phyloP scores from a whole-genome alignment of 2,888 invertebrate genomes.

The Lepetodrilus schrolli region DNA sequence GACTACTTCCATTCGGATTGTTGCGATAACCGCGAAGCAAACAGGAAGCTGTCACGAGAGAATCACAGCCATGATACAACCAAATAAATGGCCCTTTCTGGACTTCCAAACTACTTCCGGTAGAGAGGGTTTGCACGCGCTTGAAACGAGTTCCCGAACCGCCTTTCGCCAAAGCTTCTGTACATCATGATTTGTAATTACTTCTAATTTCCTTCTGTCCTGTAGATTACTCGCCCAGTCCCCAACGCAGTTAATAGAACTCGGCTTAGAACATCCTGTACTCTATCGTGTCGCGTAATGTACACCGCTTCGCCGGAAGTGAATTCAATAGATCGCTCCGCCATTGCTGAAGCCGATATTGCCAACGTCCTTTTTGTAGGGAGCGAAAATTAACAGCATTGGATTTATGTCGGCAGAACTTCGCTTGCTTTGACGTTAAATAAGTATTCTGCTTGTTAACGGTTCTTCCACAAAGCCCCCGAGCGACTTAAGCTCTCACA shows the following conservation, averaged over 20 bases:
- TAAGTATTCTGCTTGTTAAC: conserved; percentile 11
- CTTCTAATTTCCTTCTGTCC: conserved; percentile 40
- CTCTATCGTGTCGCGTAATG: conserved; percentile 52
- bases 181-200: conserved; percentile 39
- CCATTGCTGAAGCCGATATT: conserved; percentile 33
- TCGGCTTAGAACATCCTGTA: conserved; percentile 53
- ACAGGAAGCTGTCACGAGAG: conserved; percentile 30
- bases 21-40: conserved; percentile 20
- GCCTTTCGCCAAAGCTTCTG: not conserved
- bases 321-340: conserved; percentile 44
- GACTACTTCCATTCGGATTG: not conserved
- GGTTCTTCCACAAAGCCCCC: not conserved
- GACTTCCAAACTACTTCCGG: conserved; percentile 38
- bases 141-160: conserved; percentile 1
- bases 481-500: not conserved
- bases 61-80: conserved; percentile 27
- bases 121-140: conserved; percentile 19
- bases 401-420: conserved; percentile 30
- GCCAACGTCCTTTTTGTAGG: conserved; percentile 35
- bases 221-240: conserved; percentile 31
- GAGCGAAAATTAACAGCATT: conserved; percentile 33
- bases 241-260: conserved; percentile 42
- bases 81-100: conserved; percentile 42
- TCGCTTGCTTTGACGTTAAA: conserved; percentile 17
- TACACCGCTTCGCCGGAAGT: conserved; percentile 55